Base-by-base conservation (phyloP, 2,113 vertebrate species). In the Hippolais icterina region DNA sequence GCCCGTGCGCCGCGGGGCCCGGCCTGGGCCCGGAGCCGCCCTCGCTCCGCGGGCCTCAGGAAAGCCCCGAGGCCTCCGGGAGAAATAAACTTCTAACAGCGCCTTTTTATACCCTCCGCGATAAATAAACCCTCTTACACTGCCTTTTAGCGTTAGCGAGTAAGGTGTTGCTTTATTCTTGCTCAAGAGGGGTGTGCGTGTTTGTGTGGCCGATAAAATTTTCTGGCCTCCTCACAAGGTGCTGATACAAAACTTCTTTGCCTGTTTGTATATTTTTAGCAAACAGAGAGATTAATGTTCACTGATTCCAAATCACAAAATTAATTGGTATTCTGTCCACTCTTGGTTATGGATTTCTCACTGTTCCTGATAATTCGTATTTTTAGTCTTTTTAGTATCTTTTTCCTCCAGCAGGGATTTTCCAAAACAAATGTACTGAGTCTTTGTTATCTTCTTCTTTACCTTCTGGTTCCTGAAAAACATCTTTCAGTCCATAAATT, bases 181-280 rank as follows among this genome's bases (percentile, higher is more conserved):
- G 21, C 22, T 68, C 46, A 15, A 33, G 17, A 15, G 14, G 5
- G 3, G 17, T 3, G 25, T 13, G 29, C 25, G 35, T 35, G n/a
- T 64, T 3, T 37, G 25, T 50, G 52, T 14, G 21, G 13, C 52
- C 2, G 5, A 6, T 35, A 31, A 31, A 25, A 37, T 44, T 59
- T 68, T 22, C 37, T 0, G 0, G 17, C 22, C 46, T 37, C 27
- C 3, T 0, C 22, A 0, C 17, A 4, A 27, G 37, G 2, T 2
- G 18, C 33, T 33, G 37, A 37, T 59, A 2, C 1, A 37, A 68
- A 86, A 77, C 17, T 52, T 42, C 53, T 44, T 68, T 3, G 3
- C 33, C 9, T 8, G 22, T 44, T 35, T 25, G 6, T 31, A 3
- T 31, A 5, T 23, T 68, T 68, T 44, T 33, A 77, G 71, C 33